Base-by-base conservation (phyloP, 2,888 invertebrate genomes). In the Chironomus tentans region DNA sequence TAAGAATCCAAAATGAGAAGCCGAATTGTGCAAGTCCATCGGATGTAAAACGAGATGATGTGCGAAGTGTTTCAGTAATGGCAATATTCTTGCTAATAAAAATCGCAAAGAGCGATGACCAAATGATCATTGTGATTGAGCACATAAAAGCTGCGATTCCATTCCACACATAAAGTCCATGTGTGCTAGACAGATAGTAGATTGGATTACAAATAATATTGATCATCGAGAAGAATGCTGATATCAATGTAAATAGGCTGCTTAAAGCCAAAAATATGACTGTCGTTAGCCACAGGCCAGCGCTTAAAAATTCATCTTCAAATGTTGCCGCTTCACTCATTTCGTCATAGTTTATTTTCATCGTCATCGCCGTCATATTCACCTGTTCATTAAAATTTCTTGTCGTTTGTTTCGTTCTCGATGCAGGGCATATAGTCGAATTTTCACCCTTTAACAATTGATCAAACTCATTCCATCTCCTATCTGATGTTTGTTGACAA, bases 121-220 rank as follows among this genome's bases (percentile, higher is more conserved):
- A 86, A 46, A 85, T 77, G 7, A 82, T 78, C 70, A 85, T 77
- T 1, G 81, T 79, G 21, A 85, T 21, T 4, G 84, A 73, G 15
- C 80, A 79, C 47, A 78, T 79, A 65, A 78, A 79, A 21, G 81
- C 80, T 24, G 88, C 87, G 38, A 87, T 79, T 4, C 82, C 83
- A 80, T 89, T 89, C 86, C 88, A 90, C 12, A 88, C 80, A 79
- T 87, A 89, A 10, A 90, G 82, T 2, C 89, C 89, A 77, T 85
- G 83, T 18, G 80, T 78, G 62, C 79, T 80, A 7, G 79, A 79
- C 77, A 80, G 78, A 21, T 15, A n/a, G 6, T 18, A 22, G 24
- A 18, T 2, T 2, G 90, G 90, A 80, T 87, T 88, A 12, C 85
- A 85, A 56, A 86, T 85, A 2, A 87, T 85, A 81, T 90, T 90